Conservation (phyloP, 2,797 vertebrate genomes). For the Numenius phaeopus region DNA sequence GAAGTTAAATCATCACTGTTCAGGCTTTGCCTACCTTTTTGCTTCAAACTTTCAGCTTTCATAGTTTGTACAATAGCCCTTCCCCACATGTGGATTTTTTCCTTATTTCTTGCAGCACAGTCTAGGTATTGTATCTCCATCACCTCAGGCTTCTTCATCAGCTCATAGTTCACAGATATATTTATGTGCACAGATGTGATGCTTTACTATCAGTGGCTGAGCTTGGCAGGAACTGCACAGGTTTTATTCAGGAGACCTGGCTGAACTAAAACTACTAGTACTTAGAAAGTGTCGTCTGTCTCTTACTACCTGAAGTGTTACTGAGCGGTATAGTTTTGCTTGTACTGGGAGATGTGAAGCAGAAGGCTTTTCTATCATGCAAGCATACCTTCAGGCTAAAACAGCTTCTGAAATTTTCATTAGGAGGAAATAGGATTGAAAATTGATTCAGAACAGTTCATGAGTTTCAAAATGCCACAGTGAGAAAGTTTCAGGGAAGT, state of each 20-base stretch:
- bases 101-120: neutral
- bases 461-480: neutral
- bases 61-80: neutral
- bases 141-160: neutral
- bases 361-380: neutral
- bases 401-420: slow-evolving; percentile 6
- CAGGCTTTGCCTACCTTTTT: neutral
- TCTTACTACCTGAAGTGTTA: neutral
- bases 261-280: neutral
- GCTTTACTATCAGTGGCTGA: neutral
- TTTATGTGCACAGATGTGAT: neutral
- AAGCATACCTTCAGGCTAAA: neutral
- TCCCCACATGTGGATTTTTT: neutral
- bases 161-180: neutral
- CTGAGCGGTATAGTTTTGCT: neutral
- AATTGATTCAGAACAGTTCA: neutral
- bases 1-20: neutral
- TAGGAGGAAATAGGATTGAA: slow-evolving; percentile 6
- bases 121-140: neutral
- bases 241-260: neutral
- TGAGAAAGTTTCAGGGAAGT: neutral
- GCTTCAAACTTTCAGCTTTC: neutral
- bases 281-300: neutral
- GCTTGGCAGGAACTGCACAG: neutral
- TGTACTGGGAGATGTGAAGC: neutral